Evolutionary conservation across 2,888 invertebrate species (phyloP), one percentile per base, ranked within the genome.

Genomic region (Caenorhabditis sp.): DNA sequence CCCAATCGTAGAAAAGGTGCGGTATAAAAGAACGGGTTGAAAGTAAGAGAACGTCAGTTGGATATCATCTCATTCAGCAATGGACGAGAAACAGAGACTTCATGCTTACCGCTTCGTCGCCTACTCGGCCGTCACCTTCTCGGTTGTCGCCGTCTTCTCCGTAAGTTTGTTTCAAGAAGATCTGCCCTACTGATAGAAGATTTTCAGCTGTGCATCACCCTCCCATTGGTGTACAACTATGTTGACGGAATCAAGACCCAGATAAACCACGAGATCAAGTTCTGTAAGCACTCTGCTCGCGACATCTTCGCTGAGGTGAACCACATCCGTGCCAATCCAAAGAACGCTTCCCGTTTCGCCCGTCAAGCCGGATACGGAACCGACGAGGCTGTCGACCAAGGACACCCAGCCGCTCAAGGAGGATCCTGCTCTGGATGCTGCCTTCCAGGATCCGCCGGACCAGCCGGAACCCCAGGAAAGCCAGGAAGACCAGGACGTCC

Each of bases 251-350:
- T 87, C 81, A 85, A 85, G 82, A 69, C 72, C 22, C 79, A 80
- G 54, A 82, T 87, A 82, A 84, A 85, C 85, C 82, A 85, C 26
- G 87, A 87, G 49, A 81, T 87, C 80, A 76, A 76, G 41, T 87
- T 87, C 85, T 87, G 87, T 80, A 85, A 85, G 77, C 76, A 76
- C 68, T 88, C 89, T 24, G 87, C 89, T 49, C 85, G 87, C 64
- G 88, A 89, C 79, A 89, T 89, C 80, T 89, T 87, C 85, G 72
- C 87, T 26, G 89, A 89, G 80, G 89, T 89, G 35, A 88, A 86
- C 82, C 84, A 86, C 72, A 80, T 89, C 68, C 85, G 87, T 73
- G 73, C 66, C 26, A 35, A 38, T 22, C 80, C 84, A 68, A 76
- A 79, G 76, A 86, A 81, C 44, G 77, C 83, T 22, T 64, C 85